Conservation (phyloP, 2,113 vertebrate genomes). For the Eurystomus gularis region DNA sequence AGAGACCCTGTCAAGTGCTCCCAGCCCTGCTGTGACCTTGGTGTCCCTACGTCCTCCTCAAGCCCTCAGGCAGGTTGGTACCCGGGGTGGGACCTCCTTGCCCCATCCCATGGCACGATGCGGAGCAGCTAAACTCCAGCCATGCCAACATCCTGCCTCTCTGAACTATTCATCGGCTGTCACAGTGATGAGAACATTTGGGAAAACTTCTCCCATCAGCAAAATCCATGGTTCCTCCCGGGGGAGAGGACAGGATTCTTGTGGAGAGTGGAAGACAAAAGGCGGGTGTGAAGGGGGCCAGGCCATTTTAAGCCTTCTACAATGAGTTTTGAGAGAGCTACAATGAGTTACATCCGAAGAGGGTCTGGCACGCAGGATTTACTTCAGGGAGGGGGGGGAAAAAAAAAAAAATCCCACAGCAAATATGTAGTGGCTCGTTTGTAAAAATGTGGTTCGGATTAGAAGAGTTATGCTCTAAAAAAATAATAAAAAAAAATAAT, state of each 20-base stretch:
- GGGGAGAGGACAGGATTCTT: background rate
- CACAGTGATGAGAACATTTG: too few species aligned
- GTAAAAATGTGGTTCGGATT: background rate
- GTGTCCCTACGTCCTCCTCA: background rate
- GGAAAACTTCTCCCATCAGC: background rate
- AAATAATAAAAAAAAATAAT: background rate
- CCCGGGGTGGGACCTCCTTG: background rate
- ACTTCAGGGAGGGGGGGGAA: background rate
- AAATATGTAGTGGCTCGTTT: background rate
- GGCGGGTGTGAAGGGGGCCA: background rate
- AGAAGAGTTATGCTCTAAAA: background rate
- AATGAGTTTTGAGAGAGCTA: background rate
- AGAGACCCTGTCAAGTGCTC: background rate
- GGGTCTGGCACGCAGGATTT: background rate
- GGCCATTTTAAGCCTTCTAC: background rate
- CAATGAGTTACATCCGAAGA: background rate
- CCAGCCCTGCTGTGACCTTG: background rate
- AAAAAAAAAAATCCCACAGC: background rate
- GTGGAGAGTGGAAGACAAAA: too few species aligned
- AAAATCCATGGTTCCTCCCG: background rate
- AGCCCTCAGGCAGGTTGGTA: fast-evolving
- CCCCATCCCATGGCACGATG: background rate
- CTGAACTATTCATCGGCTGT: background rate
- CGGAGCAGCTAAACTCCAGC: background rate
- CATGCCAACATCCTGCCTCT: fast-evolving